Conservation (phyloP, 1,140 invertebrate genomes). For the Melipona quadrifasciata region DNA sequence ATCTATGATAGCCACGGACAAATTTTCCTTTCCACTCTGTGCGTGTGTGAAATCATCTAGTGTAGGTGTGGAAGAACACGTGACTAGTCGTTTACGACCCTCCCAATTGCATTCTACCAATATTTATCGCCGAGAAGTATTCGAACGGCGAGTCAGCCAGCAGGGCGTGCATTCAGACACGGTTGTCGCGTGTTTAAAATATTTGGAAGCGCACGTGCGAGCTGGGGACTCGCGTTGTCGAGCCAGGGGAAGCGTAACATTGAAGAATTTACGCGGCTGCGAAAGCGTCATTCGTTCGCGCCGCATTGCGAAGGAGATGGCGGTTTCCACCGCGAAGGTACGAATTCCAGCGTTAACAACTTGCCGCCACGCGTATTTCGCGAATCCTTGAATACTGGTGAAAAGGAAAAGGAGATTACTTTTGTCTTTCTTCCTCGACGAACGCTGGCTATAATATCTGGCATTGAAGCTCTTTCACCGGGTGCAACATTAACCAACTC, state of each 20-base stretch:
- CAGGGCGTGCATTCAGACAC: background rate
- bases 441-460: background rate
- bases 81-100: background rate
- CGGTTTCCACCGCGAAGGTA: conserved; percentile 1
- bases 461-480: background rate
- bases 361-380: background rate
- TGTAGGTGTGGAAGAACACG: background rate
- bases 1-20: too few relatives aligned
- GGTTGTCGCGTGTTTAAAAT: background rate
- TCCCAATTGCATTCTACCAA: background rate
- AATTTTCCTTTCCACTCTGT: too few relatives aligned
- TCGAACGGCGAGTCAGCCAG: background rate
- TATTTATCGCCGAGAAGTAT: background rate
- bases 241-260: background rate
- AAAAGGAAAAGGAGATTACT: conserved; percentile 25
- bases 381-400: background rate
- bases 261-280: conserved; percentile 19
- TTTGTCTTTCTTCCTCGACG: background rate
- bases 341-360: conserved; percentile 33
- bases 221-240: background rate
- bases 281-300: conserved; percentile 23
- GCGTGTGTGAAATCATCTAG: too few relatives aligned
- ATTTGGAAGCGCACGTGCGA: background rate
- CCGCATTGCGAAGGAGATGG: conserved; percentile 20
- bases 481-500: background rate